A percentile compares a stretch with the other conserved stretches of the same genome.
These are phyloP conservation scores for Malthinus flaveolus DNA, from an alignment of 2,888 invertebrate species.

Conservation along the genomic window DNA sequence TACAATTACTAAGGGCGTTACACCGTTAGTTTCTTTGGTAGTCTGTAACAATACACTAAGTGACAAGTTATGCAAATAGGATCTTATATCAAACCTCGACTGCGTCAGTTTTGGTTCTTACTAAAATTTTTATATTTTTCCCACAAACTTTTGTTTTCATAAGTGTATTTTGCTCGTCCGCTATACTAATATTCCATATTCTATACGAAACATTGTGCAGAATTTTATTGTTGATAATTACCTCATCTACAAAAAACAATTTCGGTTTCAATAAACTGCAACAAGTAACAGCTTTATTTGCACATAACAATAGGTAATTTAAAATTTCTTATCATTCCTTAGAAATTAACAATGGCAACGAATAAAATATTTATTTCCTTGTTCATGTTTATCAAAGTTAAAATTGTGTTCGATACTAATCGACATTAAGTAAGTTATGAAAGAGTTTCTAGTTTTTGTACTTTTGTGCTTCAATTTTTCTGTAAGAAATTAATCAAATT, in stretches of 20 bases:
- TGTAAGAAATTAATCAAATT: background rate
- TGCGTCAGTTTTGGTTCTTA: conserved; percentile 46
- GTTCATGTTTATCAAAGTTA: too few species aligned
- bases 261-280: too few species aligned
- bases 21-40: too few species aligned
- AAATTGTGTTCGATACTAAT: too few species aligned
- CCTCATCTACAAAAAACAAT: too few species aligned
- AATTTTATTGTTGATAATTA: conserved; percentile 15
- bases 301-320: background rate
- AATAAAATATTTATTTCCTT: too few species aligned
- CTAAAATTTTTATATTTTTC: conserved; percentile 44
- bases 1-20: conserved; percentile 40
- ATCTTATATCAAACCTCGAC: conserved; percentile 40
- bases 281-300: too few species aligned
- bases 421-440: too few species aligned
- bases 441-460: background rate
- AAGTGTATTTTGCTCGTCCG: conserved; percentile 35
- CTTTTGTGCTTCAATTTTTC: background rate
- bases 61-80: conserved; percentile 1
- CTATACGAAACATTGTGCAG: conserved; percentile 46
- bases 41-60: conserved; percentile 15
- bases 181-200: conserved; percentile 45
- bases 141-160: conserved; percentile 41
- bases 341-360: background rate
- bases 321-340: background rate